Evolutionary conservation across 2,113 vertebrate species (phyloP).

Genomic region (Eptesicus fuscus): DNA sequence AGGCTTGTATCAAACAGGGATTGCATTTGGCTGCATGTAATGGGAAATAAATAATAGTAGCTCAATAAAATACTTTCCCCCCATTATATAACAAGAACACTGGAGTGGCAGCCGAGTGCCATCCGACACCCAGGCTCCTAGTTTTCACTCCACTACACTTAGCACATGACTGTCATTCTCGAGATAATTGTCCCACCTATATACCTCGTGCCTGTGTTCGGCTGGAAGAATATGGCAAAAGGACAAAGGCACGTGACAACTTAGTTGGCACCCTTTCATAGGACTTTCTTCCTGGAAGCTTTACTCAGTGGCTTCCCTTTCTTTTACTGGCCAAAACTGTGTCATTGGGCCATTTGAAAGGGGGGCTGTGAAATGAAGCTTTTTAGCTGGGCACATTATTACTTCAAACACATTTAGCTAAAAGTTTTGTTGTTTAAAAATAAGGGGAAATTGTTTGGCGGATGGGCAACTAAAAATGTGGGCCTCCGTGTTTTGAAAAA

Average conservation of each 20-base stretch:
- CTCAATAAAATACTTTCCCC: background rate
- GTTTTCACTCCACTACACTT: background rate
- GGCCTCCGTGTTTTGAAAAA: background rate
- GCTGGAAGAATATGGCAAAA: background rate
- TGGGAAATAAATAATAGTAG: background rate
- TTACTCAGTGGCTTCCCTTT: background rate
- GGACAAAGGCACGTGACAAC: background rate
- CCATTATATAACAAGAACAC: background rate
- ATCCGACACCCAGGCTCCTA: background rate
- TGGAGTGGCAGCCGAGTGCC: background rate
- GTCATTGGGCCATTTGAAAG: background rate
- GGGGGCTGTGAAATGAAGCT: background rate
- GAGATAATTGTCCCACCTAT: background rate
- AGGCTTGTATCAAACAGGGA: background rate
- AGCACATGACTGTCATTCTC: background rate
- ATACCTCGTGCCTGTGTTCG: background rate
- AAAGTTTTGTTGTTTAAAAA: background rate
- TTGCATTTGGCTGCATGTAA: background rate
- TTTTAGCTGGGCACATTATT: background rate
- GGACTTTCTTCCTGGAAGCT: background rate
- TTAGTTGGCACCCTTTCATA: background rate
- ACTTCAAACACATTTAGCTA: background rate
- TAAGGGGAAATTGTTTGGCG: background rate
- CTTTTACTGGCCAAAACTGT: slow-evolving; percentile 2
- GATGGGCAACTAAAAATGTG: background rate